phyloP scores from a whole-genome alignment of 1,140 invertebrate genomes.

The Leptinotarsa undecemlineata region DNA sequence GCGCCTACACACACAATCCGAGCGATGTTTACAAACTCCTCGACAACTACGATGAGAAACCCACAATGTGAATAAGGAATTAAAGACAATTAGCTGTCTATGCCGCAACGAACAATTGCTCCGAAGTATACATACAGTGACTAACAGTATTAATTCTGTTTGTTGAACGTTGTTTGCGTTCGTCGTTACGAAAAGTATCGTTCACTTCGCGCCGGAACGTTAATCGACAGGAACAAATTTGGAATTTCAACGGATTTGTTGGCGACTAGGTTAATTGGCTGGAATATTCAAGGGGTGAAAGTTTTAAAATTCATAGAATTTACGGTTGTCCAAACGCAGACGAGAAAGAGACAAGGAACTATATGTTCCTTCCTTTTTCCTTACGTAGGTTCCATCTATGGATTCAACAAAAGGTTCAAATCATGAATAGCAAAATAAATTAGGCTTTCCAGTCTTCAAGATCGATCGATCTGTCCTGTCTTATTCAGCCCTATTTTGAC shows the following conservation, averaged over 20 bases:
- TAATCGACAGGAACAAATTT: background rate
- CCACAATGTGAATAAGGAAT: constrained; percentile 5
- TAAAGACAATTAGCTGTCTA: background rate
- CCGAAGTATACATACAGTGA: constrained; percentile 2
- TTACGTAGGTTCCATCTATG: no score
- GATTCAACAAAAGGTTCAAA: no score
- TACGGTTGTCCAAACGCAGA: no score
- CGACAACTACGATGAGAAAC: background rate
- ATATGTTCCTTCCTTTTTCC: no score
- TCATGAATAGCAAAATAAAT: no score
- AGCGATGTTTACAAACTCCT: constrained; percentile 1
- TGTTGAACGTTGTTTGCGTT: background rate
- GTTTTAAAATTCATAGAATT: no score
- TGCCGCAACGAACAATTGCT: background rate
- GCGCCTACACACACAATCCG: background rate
- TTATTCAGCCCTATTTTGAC: no score
- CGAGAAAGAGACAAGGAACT: no score
- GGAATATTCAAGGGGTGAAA: background rate
- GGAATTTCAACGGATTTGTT: background rate
- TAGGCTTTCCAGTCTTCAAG: no score
- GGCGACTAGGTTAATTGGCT: background rate
- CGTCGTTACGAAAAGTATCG: constrained; percentile 2
- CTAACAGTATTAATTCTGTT: constrained; percentile 6
- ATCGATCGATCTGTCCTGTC: no score
- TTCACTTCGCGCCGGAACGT: background rate